Evolutionary conservation across 1,140 invertebrate genomes (phyloP).

Genomic region (Reticulitermes speratus): DNA sequence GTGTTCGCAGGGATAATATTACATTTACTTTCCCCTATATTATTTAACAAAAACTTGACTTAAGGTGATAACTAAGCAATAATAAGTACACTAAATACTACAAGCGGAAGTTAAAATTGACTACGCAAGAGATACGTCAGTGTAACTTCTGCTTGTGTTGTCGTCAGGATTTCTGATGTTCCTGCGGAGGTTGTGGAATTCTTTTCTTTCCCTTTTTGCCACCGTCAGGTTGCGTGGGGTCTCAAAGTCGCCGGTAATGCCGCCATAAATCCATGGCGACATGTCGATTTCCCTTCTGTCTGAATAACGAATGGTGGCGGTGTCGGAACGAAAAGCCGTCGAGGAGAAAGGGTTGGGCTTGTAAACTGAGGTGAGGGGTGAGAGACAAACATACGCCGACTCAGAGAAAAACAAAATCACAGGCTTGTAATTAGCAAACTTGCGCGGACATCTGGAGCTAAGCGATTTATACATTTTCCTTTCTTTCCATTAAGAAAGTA

Average conservation of each 20-base stretch:
- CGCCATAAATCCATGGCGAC: slow-evolving; percentile 25
- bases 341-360: neutral
- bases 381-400: neutral
- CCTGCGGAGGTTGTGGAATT: neutral
- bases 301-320: neutral
- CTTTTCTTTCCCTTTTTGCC: neutral
- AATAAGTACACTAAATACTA: no score
- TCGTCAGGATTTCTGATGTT: neutral
- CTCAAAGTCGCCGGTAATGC: slow-evolving; percentile 21
- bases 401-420: neutral
- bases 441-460: neutral
- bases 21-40: no score
- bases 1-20: no score
- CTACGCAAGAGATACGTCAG: neutral
- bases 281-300: slow-evolving; percentile 19
- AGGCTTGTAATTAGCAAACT: neutral
- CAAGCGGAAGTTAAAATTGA: no score
- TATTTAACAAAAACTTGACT: no score
- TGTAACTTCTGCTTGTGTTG: neutral
- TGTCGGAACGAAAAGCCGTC: neutral
- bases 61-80: no score
- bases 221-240: slow-evolving; percentile 8
- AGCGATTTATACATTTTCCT: neutral
- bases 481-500: neutral
- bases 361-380: neutral